These are phyloP conservation scores for Halictus quadricinctus DNA, from an alignment of 2,888 invertebrate genomes.

Conservation along the genomic window DNA sequence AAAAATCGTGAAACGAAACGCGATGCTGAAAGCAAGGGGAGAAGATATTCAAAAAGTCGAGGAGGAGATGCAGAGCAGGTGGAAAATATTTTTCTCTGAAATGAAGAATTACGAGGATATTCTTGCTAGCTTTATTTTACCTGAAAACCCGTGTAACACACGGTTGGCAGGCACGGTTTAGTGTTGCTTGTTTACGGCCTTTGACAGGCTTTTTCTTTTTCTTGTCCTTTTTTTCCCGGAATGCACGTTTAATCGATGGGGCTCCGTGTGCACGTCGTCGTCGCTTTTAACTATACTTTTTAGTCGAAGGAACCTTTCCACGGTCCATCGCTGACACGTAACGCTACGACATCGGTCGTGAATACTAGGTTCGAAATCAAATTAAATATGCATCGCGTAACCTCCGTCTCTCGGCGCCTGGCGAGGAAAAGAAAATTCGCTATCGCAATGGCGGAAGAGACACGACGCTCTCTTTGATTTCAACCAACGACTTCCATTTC, in stretches of 20 bases:
- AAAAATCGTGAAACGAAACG: neutral
- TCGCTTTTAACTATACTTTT: conserved; percentile 47
- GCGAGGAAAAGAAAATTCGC: neutral
- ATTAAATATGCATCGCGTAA: conserved; percentile 53
- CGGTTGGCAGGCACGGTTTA: conserved; percentile 29
- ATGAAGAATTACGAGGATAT: neutral
- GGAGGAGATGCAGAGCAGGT: neutral
- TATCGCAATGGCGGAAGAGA: conserved; percentile 11
- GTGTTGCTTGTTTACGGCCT: conserved; percentile 49
- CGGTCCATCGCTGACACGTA: neutral
- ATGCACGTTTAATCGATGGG: conserved; percentile 59
- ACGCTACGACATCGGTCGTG: conserved; percentile 3
- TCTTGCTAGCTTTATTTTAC: neutral
- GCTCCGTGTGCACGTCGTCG: conserved; percentile 28
- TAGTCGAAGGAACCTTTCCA: conserved; percentile 42
- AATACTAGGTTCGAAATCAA: conserved; percentile 43
- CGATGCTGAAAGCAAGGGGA: neutral
- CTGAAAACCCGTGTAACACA: conserved; percentile 30
- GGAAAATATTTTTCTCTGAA: conserved; percentile 4
- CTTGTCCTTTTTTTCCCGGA: neutral
- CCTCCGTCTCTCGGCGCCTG: neutral
- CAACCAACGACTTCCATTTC: neutral
- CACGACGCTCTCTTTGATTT: conserved; percentile 8
- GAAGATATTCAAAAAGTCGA: neutral
- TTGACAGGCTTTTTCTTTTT: conserved; percentile 25